A percentile compares a stretch with the other conserved stretches of the same genome.
Evolutionary conservation across 2,113 vertebrate species (phyloP).

Genomic region (Sitta europaea): DNA sequence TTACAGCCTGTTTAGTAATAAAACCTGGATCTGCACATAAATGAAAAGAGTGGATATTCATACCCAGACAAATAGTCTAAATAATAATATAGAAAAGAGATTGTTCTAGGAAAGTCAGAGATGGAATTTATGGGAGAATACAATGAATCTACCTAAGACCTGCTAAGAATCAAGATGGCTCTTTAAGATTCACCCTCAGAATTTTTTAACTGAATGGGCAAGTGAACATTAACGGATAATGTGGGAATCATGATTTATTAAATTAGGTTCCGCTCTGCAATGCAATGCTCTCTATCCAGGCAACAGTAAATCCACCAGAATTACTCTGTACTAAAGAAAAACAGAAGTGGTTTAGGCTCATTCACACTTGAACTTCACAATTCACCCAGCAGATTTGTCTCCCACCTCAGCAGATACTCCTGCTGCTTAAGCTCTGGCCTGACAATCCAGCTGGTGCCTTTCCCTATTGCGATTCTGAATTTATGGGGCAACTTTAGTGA

Average conservation of each 20-base stretch:
- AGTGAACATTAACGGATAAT: neutral
- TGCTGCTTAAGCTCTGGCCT: neutral
- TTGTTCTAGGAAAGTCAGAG: neutral
- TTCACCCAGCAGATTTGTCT: neutral
- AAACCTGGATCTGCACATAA: neutral
- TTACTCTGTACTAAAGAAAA: neutral
- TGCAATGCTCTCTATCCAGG: neutral
- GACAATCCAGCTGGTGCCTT: neutral
- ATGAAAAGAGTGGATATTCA: neutral
- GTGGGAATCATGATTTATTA: neutral
- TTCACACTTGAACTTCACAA: neutral
- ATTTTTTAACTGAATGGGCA: neutral
- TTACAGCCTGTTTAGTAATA: neutral
- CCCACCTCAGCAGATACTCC: neutral
- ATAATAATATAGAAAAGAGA: neutral
- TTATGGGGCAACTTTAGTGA: neutral
- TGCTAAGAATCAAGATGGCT: neutral
- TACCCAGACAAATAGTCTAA: neutral
- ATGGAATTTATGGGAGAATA: neutral
- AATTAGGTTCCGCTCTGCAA: neutral
- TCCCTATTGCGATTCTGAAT: accelerated
- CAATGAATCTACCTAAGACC: neutral
- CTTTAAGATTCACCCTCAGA: neutral
- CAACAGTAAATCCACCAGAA: neutral
- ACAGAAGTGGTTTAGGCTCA: neutral